Conservation (phyloP, 2,797 vertebrate species). For the Coluber constrictor region DNA sequence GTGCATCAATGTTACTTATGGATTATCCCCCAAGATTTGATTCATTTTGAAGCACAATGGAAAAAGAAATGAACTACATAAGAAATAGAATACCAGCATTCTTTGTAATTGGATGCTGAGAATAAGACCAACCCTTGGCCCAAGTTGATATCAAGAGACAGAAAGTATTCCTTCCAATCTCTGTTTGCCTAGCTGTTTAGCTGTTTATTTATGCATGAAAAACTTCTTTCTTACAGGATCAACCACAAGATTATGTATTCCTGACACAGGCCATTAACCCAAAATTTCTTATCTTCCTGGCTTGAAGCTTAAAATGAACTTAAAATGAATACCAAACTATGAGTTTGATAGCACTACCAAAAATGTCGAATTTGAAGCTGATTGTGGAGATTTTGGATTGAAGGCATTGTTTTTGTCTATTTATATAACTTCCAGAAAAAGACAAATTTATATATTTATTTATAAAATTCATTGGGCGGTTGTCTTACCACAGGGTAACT, state of each 20-base stretch:
- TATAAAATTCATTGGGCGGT: background rate
- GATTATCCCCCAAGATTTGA: conserved; percentile 11
- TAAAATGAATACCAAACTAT: background rate
- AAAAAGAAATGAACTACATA: background rate
- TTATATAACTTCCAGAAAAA: background rate
- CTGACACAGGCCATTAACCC: background rate
- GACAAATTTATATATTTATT: background rate
- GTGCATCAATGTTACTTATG: conserved; percentile 44
- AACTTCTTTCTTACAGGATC: background rate
- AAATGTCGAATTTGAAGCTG: background rate
- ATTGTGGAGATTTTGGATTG: background rate
- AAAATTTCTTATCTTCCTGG: background rate
- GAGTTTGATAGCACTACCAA: background rate
- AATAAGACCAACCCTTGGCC: background rate
- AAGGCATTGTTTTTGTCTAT: background rate
- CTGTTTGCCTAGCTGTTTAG: background rate
- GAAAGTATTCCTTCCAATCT: background rate
- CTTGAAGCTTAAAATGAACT: background rate
- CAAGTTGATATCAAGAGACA: background rate
- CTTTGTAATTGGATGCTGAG: background rate
- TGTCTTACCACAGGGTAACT: background rate
- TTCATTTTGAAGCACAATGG: conserved; percentile 28
- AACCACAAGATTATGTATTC: background rate
- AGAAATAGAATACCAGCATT: background rate
- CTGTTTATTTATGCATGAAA: background rate